Percentiles rank a stretch among this genome's conserved stretches.
Conservation (phyloP, 2,113 vertebrate genomes). For the Amia ocellicauda region DNA sequence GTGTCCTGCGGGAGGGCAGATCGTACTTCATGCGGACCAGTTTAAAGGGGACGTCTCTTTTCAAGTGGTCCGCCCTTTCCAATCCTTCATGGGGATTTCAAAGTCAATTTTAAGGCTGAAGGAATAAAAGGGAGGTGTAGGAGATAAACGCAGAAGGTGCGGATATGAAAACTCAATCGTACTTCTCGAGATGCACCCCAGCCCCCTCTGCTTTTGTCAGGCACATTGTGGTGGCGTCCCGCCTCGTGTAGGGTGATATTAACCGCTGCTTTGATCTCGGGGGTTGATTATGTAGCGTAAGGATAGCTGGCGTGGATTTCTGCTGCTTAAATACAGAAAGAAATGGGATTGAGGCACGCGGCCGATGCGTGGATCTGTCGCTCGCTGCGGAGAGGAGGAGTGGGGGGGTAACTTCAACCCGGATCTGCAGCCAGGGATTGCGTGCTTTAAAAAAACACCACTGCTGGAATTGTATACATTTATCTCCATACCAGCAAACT, state of each 20-base stretch:
- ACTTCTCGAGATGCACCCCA: too few species aligned
- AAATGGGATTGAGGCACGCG: conserved; percentile 47
- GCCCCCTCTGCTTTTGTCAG: background rate
- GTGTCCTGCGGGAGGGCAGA: background rate
- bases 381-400: conserved; percentile 20
- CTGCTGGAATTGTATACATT: too few species aligned
- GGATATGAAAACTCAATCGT: too few species aligned
- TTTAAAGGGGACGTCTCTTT: background rate
- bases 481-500: too few species aligned
- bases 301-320: conserved; percentile 25
- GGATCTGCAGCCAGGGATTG: too few species aligned
- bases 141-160: background rate
- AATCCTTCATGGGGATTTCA: background rate
- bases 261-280: conserved; percentile 44
- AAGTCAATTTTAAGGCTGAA: background rate
- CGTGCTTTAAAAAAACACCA: too few species aligned
- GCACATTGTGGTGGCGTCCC: conserved; percentile 5
- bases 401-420: too few species aligned
- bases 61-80: background rate
- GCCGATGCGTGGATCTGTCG: conserved; percentile 30
- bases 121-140: background rate
- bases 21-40: background rate
- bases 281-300: conserved; percentile 33
- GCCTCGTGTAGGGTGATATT: conserved; percentile 24
- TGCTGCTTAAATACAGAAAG: conserved; percentile 46